Evolutionary conservation across 2,888 invertebrate genomes (phyloP).

Genomic region (Pediacus dermestoides): DNA sequence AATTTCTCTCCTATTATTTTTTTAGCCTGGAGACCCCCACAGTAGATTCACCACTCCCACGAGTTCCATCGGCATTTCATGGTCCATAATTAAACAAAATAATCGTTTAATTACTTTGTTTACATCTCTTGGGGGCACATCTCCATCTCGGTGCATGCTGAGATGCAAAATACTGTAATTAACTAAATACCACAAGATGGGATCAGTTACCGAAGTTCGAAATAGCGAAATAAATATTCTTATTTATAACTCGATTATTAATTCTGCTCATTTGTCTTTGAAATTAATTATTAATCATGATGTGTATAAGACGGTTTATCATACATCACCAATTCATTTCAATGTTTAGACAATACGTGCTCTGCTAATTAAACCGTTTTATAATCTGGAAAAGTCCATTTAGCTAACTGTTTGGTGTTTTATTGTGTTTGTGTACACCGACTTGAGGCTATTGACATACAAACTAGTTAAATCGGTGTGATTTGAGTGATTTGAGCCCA

Average conservation of each 20-base stretch:
- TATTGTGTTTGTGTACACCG: slow-evolving; percentile 6
- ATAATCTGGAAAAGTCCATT: slow-evolving; percentile 28
- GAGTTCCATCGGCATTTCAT: slow-evolving; percentile 22
- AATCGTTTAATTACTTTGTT: slow-evolving; percentile 43
- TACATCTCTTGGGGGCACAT: slow-evolving; percentile 34
- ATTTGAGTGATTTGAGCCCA: too few species aligned
- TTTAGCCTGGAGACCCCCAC: too few species aligned
- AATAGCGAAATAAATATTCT: too few species aligned
- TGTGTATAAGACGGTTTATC: slow-evolving; percentile 30
- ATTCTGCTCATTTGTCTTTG: slow-evolving; percentile 32
- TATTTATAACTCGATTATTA: slow-evolving; percentile 19
- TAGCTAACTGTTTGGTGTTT: slow-evolving; percentile 4
- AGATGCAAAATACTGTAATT: slow-evolving; percentile 22
- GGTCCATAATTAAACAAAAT: slow-evolving; percentile 40
- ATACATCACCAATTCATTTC: slow-evolving; percentile 24
- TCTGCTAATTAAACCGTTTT: slow-evolving; percentile 35
- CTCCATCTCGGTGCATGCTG: slow-evolving; percentile 17
- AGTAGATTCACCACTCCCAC: slow-evolving; percentile 22
- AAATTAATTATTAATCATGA: slow-evolving; percentile 37
- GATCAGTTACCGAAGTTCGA: slow-evolving; percentile 5
- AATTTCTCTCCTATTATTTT: too few species aligned
- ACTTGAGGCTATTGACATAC: slow-evolving; percentile 6
- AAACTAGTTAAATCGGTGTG: slow-evolving; percentile 4
- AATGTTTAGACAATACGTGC: slow-evolving; percentile 31
- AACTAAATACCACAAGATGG: slow-evolving; percentile 11